Evolutionary conservation across 2,797 vertebrate genomes (phyloP), one percentile per base, ranked within the genome.

Genomic region (Poeciliopsis turneri): DNA sequence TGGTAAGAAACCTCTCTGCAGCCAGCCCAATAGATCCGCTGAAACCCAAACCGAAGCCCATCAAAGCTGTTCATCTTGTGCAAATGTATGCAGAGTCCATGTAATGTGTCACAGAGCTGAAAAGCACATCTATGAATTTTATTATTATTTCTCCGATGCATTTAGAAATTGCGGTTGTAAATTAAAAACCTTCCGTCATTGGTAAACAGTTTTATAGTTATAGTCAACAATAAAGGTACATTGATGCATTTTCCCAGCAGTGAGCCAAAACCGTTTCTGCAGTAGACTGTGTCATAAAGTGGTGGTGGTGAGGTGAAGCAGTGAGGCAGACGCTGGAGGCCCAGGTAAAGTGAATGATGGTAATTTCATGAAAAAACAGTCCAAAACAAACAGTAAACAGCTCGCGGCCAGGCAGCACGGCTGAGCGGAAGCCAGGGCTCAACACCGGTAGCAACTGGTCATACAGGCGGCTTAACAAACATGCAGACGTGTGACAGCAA

Each of bases 21-120:
- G 28, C 1, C 0, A 30, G 18, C 2, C 10, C 5, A 10, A 57
- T 77, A 55, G 45, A 66, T 33, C 30, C 72, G 47, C 68, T 46
- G 30, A 16, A 64, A 78, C 74, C 75, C 53, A 74, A 76, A 61
- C 43, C 64, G 72, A 53, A 39, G 28, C 2, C 20, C 7, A 47
- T 41, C n/a, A 57, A 64, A 77, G 73, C 45, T 18, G 23, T 33
- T 75, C 5, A 1, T 39, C 16, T 75, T 64, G 5, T 43, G 13
- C 23, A 47, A 23, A 49, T 59, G n/a, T 15, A 25, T 18, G 45
- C 53, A 11, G 57, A 33, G 18, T 41, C 64, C 25, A 10, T 49
- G 51, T 11, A 30, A 46, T 28, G 66, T 71, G 25, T 59, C 25
- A 28, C 18, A 25, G 30, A 4, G 10, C 2, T 66, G 57, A 66